Base-by-base conservation (phyloP, 2,113 vertebrate species). In the Gulo gulo region DNA sequence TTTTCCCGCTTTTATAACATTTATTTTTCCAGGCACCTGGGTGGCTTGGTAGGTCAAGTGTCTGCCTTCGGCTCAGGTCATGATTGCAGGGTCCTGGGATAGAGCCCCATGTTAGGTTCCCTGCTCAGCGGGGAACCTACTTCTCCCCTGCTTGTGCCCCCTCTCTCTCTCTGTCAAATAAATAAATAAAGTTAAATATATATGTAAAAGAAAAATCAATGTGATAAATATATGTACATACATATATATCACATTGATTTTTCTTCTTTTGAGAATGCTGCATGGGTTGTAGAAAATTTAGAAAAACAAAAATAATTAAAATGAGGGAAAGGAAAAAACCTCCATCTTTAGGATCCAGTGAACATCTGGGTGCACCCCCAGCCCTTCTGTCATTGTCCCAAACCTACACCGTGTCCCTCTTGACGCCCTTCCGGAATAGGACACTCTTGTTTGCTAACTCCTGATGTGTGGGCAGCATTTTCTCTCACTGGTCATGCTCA, bases 291-390 rank as follows among this genome's bases (percentile, higher is more conserved):
- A 88, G 83, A 92, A 84, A n/a, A 73, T 69, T 20, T 61, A 50
- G 50, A 88, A 78, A 83, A 47, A 47, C 8, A 39, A 13, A 59
- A 69, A n/a, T 12, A 42, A 73, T 21, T 8, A 71, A 71, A 45
- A 73, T 1, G 36, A 55, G 16, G 61, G n/a, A 47, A 36, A 34
- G 36, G 10, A 34, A 65, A 47, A 47, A 73, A 11, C 15, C 13
- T 13, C 71, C 7, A 15, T 74, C 34, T 80, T 34, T 18, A 63
- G 42, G 34, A 39, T 1, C 0, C 4, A 6, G 12, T 6, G 61
- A 74, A 42, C 34, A 20, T 18, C 36, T 0, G 8, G 7, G 31
- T 12, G 31, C 4, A 14, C 6, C 4, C 8, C 23, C 3, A 26
- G 39, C 16, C 13, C 50, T 36, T 81, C 1, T 10, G 15, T 47